Base-by-base conservation (phyloP, 2,888 invertebrate species). In the Poecilus cupreus region DNA sequence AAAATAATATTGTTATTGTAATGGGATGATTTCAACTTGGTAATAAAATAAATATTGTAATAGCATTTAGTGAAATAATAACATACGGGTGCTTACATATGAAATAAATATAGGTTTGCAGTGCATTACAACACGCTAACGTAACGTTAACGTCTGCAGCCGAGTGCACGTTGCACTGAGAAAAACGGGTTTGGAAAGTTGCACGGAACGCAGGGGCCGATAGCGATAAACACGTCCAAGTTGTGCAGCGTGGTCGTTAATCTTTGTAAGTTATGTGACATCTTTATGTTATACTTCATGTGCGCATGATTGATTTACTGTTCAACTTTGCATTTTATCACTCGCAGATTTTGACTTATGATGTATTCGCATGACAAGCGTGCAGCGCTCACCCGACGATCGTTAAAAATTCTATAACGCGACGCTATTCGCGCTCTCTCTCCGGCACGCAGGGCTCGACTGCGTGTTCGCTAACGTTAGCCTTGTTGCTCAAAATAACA, bases 201-300 rank as follows among this genome's bases (percentile, higher is more conserved):
- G 72, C 80, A 80, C 46, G 46, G 76, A 24, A 54, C 54, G 79
- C 64, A n/a, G 64, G 26, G 46, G 11, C 80, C 75, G 81, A 81
- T 81, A 75, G 75, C 81, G 81, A 81, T 81, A 81, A 84, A 83
- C 85, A 83, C 83, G 86, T 85, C 86, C 84, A 84, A 82, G 84
- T 83, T 84, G 82, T 84, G 84, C 85, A 84, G 83, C 81, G 81
- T 80, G 82, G 83, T 84, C 85, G 85, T 85, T 85, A 85, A 85
- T 85, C 85, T 85, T 82, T 83, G 83, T 84, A 83, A 84, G 84
- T 84, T 85, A 85, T 85, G 85, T 85, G 86, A 86, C 86, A 85
- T 85, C 85, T 85, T 85, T 85, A 85, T 85, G 85, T 85, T 85
- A 83, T 84, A 85, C 84, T 84, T 85, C 85, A 86, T 86, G 85